Evolutionary conservation across 2,797 vertebrate genomes (phyloP).

Genomic region (Octomys mimax): DNA sequence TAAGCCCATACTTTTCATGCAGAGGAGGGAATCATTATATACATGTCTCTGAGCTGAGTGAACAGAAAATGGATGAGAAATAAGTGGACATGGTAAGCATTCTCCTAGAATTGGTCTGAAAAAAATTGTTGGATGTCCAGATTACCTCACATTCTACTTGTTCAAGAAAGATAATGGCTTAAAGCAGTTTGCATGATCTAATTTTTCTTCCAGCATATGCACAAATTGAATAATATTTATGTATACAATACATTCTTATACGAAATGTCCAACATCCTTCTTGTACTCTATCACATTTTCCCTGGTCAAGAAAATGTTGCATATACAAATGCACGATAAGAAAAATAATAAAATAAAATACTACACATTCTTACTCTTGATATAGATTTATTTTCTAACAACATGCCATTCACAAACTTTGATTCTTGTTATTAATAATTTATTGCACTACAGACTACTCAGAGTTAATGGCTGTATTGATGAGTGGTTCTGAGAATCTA

Average conservation of each 20-base stretch:
- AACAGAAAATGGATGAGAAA: neutral
- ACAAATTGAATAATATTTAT: slow-evolving; percentile 18
- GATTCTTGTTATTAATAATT: slow-evolving; percentile 55
- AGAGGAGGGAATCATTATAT: neutral
- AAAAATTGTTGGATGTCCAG: neutral
- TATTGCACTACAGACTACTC: neutral
- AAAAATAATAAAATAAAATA: neutral
- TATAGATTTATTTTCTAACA: slow-evolving; percentile 5
- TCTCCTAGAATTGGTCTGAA: neutral
- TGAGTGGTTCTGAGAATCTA: slow-evolving; percentile 35
- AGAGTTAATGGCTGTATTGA: slow-evolving; percentile 37
- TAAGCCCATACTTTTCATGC: neutral
- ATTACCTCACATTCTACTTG: neutral
- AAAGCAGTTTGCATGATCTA: neutral
- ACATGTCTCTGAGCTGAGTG: neutral
- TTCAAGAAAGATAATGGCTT: neutral
- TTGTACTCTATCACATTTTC: slow-evolving; percentile 16
- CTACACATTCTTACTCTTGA: neutral
- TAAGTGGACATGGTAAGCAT: neutral
- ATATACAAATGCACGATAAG: neutral
- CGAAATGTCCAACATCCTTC: neutral
- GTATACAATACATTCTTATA: neutral
- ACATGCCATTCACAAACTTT: neutral
- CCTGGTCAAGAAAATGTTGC: neutral
- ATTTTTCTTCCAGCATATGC: neutral